These are phyloP conservation scores for Eupsilia transversa DNA, from an alignment of 2,888 invertebrate genomes.

Conservation along the genomic window DNA sequence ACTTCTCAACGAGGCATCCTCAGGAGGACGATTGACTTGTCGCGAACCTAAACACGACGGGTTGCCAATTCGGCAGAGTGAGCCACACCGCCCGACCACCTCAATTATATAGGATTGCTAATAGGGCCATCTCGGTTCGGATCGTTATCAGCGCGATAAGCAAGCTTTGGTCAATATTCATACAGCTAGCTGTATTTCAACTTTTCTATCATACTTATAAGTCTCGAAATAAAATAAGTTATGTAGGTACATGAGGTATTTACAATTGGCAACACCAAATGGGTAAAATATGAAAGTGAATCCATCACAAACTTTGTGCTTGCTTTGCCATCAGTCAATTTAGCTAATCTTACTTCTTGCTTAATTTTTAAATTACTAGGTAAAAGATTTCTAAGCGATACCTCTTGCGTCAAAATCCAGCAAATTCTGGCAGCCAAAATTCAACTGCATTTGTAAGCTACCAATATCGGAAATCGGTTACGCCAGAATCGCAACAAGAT, in stretches of 20 bases:
- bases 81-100: too few relatives aligned
- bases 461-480: constrained; percentile 22
- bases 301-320: neutral
- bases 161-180: neutral
- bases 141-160: too few relatives aligned
- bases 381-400: neutral
- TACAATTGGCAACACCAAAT: neutral
- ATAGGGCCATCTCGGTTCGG: too few relatives aligned
- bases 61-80: too few relatives aligned
- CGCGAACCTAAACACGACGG: too few relatives aligned
- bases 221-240: neutral
- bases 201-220: neutral
- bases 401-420: neutral
- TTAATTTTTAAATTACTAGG: neutral
- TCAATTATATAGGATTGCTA: too few relatives aligned
- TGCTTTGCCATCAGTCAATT: neutral
- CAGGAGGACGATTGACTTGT: too few relatives aligned
- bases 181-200: neutral
- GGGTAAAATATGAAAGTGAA: neutral
- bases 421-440: neutral
- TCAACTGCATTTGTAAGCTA: constrained; percentile 24
- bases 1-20: too few relatives aligned
- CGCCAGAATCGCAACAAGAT: constrained; percentile 21
- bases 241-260: neutral
- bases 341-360: neutral